Percentiles rank a stretch among this genome's conserved stretches.
Evolutionary conservation across 1,140 invertebrate genomes (phyloP).

Genomic region (Cydia fagiglandana): DNA sequence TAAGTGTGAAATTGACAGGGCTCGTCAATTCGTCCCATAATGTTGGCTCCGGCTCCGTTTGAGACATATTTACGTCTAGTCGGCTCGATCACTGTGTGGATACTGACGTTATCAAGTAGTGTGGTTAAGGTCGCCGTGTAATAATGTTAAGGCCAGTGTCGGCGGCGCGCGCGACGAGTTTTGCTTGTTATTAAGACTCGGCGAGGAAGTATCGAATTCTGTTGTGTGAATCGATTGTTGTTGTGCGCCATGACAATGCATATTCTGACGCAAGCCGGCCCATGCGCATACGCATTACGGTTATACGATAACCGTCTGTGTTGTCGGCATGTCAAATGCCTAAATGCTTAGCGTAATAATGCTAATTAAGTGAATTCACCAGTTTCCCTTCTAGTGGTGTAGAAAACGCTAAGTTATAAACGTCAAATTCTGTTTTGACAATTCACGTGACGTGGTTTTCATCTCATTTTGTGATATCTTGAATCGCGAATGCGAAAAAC

Average conservation of each 20-base stretch:
- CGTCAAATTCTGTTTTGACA: too few species aligned
- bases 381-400: too few species aligned
- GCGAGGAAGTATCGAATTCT: constrained; percentile 25
- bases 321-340: neutral
- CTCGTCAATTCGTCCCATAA: constrained; percentile 71
- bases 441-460: too few species aligned
- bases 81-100: constrained; percentile 51
- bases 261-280: neutral
- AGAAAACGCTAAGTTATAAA: too few species aligned
- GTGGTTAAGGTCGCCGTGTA: constrained; percentile 48
- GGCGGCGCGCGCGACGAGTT: constrained; percentile 17
- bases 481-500: too few species aligned
- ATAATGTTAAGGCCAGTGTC: constrained; percentile 29
- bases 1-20: constrained; percentile 64
- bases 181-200: constrained; percentile 9
- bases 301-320: neutral
- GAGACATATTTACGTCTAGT: constrained; percentile 55
- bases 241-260: neutral
- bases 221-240: constrained; percentile 18
- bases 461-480: too few species aligned
- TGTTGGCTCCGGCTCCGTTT: constrained; percentile 47
- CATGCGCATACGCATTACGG: neutral
- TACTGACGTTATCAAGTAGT: constrained; percentile 64
- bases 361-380: too few species aligned
- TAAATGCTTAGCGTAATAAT: neutral